Percentiles rank a stretch among this genome's conserved stretches.
Evolutionary conservation across 2,113 vertebrate species (phyloP).

Genomic region (Madoqua kirkii): DNA sequence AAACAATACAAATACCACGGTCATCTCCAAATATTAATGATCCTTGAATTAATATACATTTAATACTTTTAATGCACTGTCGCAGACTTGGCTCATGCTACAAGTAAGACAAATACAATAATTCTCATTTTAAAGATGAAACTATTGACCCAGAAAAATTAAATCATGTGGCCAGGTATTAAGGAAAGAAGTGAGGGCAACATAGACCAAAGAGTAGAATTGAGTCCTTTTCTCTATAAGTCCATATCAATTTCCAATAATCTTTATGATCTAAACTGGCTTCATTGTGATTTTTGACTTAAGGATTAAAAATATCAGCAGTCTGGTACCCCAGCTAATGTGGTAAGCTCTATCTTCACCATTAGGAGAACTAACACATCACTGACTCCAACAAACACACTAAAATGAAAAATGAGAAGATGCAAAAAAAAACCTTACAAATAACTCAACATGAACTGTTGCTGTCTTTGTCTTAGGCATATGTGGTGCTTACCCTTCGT

Average conservation of each 20-base stretch:
- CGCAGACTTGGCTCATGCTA: background rate
- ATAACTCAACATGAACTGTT: slow-evolving; percentile 18
- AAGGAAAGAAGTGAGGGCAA: background rate
- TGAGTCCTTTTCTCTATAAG: background rate
- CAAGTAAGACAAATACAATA: background rate
- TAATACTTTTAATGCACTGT: background rate
- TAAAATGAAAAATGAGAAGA: slow-evolving; percentile 5
- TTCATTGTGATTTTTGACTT: background rate
- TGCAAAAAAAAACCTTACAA: background rate
- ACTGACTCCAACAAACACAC: slow-evolving; percentile 12
- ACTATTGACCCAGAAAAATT: background rate
- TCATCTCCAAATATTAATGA: background rate
- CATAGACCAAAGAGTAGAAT: background rate
- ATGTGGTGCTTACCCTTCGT: slow-evolving; percentile 25
- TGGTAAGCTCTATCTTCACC: background rate
- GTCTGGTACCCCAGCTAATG: background rate
- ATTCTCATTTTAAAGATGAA: slow-evolving; percentile 23
- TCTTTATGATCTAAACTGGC: background rate
- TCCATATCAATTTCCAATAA: background rate
- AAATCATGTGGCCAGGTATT: background rate
- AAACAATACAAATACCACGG: background rate
- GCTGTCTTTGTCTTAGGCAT: background rate
- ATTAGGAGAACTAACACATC: background rate
- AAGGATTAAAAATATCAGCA: slow-evolving; percentile 22
- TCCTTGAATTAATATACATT: background rate